Base-by-base conservation (phyloP, 2,113 vertebrate genomes). In the Eublepharis macularius region DNA sequence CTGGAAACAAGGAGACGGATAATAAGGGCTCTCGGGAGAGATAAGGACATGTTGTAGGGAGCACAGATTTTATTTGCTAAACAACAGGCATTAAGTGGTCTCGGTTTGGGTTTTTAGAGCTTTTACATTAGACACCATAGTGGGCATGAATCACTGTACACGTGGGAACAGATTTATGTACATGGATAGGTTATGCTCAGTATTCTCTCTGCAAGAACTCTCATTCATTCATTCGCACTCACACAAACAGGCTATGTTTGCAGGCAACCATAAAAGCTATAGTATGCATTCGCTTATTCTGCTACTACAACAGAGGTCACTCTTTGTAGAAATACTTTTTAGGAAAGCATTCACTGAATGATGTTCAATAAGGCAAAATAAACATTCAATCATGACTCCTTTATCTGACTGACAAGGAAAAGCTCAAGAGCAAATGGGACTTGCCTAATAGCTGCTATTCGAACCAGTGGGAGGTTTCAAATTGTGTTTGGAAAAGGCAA, bases 341-440 rank as follows among this genome's bases (percentile, higher is more conserved):
- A n/a, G 76, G 63, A 84, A 68, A 39, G 36, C 11, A 29, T n/a
- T 66, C 10, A 1, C 1, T 0, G 19, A 12, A 68, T 34, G 43
- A 51, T 0, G 0, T 39, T 47, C 0, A 0, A 54, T 4, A 54
- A 45, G 47, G 29, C 32, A 76, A 65, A 73, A 74, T 19, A 47
- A 81, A 49, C 75, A 80, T 4, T 54, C 32, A 24, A 8, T 24
- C 5, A 21, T 74, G 65, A 74, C 36, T 4, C 21, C 34, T 47
- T 88, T 78, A 68, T 10, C 24, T 66, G 73, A 10, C 1, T 0
- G 0, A 32, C 0, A 0, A 29, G 80, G 54, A 41, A 16, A 0
- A 54, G 14, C 76, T 76, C 84, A 26, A 68, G 70, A 89, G 77
- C 83, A 85, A 94, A 90, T 32, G 83, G 80, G 1, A 0, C 86